Evolutionary conservation across 2,888 invertebrate species (phyloP).

Genomic region (Oxyteleia sp.): DNA sequence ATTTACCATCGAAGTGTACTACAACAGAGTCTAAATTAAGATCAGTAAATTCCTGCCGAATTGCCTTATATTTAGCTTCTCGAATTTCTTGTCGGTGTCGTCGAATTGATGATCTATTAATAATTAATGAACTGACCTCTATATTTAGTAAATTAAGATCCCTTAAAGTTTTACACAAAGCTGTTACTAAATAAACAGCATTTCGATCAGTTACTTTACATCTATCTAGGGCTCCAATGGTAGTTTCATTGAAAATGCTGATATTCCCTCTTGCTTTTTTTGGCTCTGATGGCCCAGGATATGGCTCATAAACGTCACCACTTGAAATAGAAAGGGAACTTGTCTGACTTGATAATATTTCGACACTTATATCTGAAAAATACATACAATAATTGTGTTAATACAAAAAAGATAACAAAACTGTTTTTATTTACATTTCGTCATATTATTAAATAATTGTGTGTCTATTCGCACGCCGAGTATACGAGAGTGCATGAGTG

Average conservation of each 20-base stretch:
- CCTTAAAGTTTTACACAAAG: conserved; percentile 32
- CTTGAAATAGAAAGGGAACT: no score
- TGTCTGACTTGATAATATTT: no score
- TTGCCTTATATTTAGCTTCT: conserved; percentile 14
- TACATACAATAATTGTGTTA: no score
- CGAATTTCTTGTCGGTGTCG: conserved; percentile 31
- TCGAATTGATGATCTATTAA: conserved; percentile 36
- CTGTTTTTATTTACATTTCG: no score
- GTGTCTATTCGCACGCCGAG: no score
- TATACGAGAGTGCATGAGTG: no score
- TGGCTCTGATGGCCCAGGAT: conserved; percentile 25
- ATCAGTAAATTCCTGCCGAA: conserved; percentile 5
- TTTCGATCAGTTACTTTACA: conserved; percentile 48
- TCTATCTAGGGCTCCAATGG: conserved; percentile 38
- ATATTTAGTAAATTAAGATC: conserved; percentile 22
- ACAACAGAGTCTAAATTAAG: conserved; percentile 17
- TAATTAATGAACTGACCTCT: conserved; percentile 27
- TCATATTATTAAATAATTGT: no score
- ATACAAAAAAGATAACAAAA: no score
- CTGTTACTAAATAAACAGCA: conserved; percentile 37
- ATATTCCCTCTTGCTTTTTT: conserved; percentile 36
- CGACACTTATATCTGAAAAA: no score
- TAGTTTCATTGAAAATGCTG: conserved; percentile 32
- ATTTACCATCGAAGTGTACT: conserved; percentile 51
- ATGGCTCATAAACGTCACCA: conserved; percentile 43